phyloP scores from a whole-genome alignment of 2,113 vertebrate genomes.

The Corythoichthys haematopterus region DNA sequence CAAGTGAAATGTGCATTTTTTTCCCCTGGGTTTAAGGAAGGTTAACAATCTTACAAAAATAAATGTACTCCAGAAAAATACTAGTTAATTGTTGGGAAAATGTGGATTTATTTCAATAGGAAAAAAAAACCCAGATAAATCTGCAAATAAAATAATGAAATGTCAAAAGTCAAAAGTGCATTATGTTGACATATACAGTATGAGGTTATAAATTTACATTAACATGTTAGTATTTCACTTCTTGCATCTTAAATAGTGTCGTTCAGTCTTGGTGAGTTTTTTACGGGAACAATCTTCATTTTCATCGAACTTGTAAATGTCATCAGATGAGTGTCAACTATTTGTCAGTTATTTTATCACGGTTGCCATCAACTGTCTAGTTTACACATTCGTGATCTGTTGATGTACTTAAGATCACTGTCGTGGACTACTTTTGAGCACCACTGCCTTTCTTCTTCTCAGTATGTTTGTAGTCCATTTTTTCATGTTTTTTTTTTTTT shows the following conservation, averaged over 20 bases:
- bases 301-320: neutral
- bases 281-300: neutral
- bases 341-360: neutral
- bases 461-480: neutral
- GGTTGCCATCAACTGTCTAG: conserved; percentile 2
- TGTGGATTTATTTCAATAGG: neutral
- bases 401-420: neutral
- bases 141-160: too few species aligned
- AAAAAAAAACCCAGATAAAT: neutral
- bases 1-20: too few species aligned
- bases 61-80: too few species aligned
- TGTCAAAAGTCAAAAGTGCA: too few species aligned
- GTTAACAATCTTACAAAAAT: too few species aligned
- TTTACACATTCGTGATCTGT: neutral
- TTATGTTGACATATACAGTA: too few species aligned
- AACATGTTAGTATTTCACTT: too few species aligned
- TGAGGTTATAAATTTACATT: too few species aligned
- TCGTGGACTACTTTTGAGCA: neutral
- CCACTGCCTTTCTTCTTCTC: neutral
- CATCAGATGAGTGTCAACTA: neutral
- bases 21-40: too few species aligned
- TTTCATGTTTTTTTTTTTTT: neutral
- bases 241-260: too few species aligned
- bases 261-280: neutral
- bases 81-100: neutral